Conservation (phyloP, 1,140 invertebrate species). For the Macrobrachium nipponense region DNA sequence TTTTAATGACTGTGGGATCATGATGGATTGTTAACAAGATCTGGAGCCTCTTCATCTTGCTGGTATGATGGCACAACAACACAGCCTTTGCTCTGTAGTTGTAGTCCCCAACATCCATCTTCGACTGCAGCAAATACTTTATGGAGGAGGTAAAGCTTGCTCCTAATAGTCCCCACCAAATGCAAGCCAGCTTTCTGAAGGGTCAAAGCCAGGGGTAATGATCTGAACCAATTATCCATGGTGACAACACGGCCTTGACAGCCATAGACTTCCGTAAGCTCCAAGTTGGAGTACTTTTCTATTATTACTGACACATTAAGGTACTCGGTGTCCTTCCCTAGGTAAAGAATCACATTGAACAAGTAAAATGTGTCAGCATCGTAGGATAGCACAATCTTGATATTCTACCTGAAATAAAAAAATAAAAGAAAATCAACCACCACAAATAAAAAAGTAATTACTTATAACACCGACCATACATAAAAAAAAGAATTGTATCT, state of each 20-base stretch:
- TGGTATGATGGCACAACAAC: background rate
- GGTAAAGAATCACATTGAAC: slow-evolving; percentile 4
- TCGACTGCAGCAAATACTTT: background rate
- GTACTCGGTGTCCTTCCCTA: background rate
- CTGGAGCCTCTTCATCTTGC: background rate
- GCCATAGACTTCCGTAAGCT: too few species aligned
- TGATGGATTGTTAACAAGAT: background rate
- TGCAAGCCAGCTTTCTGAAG: background rate
- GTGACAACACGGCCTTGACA: too few species aligned
- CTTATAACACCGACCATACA: too few species aligned
- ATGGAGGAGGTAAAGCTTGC: background rate
- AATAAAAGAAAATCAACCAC: too few species aligned
- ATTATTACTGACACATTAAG: background rate
- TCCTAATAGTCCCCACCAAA: background rate
- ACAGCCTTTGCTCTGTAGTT: background rate
- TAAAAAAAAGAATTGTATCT: too few species aligned
- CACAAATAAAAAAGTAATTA: too few species aligned
- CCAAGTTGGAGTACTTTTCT: background rate
- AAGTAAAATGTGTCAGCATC: background rate
- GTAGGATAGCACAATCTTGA: slow-evolving; percentile 3
- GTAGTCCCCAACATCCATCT: background rate
- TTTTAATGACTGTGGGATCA: background rate
- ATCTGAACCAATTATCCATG: background rate
- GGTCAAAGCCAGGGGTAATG: background rate
- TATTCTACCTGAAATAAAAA: background rate